Evolutionary conservation across 23 tunicate species (phyloP), one percentile per base, ranked within the genome.

Genomic region (Trididemnum clinides): DNA sequence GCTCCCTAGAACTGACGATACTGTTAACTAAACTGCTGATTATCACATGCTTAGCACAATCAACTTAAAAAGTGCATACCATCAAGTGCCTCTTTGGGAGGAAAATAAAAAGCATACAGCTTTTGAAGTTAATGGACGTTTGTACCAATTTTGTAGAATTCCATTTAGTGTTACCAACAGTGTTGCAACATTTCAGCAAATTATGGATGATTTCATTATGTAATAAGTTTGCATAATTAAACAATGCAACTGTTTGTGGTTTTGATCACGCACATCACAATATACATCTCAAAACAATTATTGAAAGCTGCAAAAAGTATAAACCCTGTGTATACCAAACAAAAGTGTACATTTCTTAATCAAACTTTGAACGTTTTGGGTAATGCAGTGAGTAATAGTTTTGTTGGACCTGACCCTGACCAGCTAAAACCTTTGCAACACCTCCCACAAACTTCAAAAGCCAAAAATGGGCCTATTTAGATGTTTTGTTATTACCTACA

Each of bases 91-190:
- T 3, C 6, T 83, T 1, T 4, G 12, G 3, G 64, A 28, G 3
- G 23, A 50, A 22, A 36, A 71, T 5, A 25, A 22, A 59, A 59
- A 59, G 25, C 26, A 33, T 26, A 71, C 81, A 6, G 87, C 87
- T 5, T 83, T 83, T 39, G 35, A 83, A 31, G 50, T 64, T 1
- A 64, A 7, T 6, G n/a, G 57, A 59, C 44, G 28, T 25, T 28
- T 83, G 19, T 83, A 83, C 39, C 81, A 83, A 35, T 83, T 33
- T 50, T 4, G 64, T 2, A 33, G 87, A 2, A 30, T 83, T 33
- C 87, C 80, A 28, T 83, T 83, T 44, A 81, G 87, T 21, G 64
- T 83, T 1, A 83, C 87, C 4, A 83, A 83, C 27, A 81, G 80
- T 18, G 87, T 83, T 4, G 21, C 87, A 19, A 64, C 65, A 1